Evolutionary conservation across 2,113 vertebrate genomes (phyloP), one percentile per base, ranked within the genome.

Genomic region (Ondatra zibethicus): DNA sequence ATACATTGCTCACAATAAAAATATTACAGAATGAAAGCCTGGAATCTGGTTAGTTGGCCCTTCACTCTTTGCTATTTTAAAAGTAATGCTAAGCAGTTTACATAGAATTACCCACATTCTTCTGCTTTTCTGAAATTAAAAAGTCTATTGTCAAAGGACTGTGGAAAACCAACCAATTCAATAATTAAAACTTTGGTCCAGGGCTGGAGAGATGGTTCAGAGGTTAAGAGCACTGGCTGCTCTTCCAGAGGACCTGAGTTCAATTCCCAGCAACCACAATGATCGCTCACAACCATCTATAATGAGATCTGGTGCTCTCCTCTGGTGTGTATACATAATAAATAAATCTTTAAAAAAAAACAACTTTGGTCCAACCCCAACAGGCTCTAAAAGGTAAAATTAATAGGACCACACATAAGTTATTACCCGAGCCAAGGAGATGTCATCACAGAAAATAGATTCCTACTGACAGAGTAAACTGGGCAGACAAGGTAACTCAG

Each of bases 111-210:
- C 19, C 58, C n/a, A 68, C n/a, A 70, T 66, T 93, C 58, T 92
- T 93, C 94, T 92, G 80, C 55, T 50, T 47, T 93, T 97, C 63
- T 90, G 65, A 95, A 89, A 84, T 76, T 76, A 50, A 86, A 93
- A 84, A 21, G 29, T 76, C 50, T 73, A 95, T 7, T 65, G 58
- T 55, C 72, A 58, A 95, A 95, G 42, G 96, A 14, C 36, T 91
- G 21, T 72, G 52, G 84, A 84, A 96, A 96, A 90, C 84, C 92
- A 87, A 93, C 47, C 29, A 95, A 80, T 50, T 27, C 50, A 95
- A 76, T 39, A 90, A 92, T 45, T 95, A 87, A 96, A 95, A 86
- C 80, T 58, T 8, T 88, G 13, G 45, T 5, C n/a, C 95, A 13
- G n/a, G n/a, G n/a, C n/a, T n/a, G n/a, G n/a, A n/a, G n/a, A n/a